Evolutionary conservation across 2,113 vertebrate genomes (phyloP), one percentile per base, ranked within the genome.

Genomic region (Aphyosemion australe): DNA sequence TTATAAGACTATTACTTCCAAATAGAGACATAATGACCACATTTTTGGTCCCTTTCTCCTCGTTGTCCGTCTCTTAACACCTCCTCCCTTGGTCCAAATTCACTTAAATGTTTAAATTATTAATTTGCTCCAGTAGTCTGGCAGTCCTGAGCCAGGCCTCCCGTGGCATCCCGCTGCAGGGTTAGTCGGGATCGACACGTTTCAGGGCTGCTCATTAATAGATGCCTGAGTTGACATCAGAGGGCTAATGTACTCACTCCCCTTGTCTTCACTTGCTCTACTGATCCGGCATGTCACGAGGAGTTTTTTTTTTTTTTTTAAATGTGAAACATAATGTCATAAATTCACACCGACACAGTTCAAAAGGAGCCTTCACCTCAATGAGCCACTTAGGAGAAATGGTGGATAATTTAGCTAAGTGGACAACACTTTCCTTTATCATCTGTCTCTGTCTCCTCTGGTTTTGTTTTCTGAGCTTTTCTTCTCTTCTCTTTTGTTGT

Each of bases 71-170:
- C 54, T 76, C 72, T 72, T 81, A 72, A 84, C 76, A 82, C 80
- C 69, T 78, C 61, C 61, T 82, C 71, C 74, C 69, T 16, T 31
- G 69, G 71, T 59, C 65, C 12, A 78, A 79, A 87, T 90, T 89
- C 80, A 87, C 84, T 87, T 84, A 85, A 87, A 82, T 71, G 75
- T 88, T 89, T 81, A 87, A 56, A 89, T 91, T 90, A 89, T 92
- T 91, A 72, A 90, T 80, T 72, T 82, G 74, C 71, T 65, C 56
- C 50, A 67, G 79, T 54, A 11, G 50, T 69, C 82, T 83, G 84
- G n/a, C 69, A 79, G 75, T 74, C 62, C 64, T 48, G 53, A 58
- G 62, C 65, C 56, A 7, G 69, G 72, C 74, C 78, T 86, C 82
- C 57, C 16, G 66, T 43, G 42, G 75, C 79, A 79, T 69, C 61